Percentiles rank a stretch among this genome's conserved stretches.
Evolutionary conservation across 2,797 vertebrate genomes (phyloP).

Genomic region (Poeciliopsis turneri): DNA sequence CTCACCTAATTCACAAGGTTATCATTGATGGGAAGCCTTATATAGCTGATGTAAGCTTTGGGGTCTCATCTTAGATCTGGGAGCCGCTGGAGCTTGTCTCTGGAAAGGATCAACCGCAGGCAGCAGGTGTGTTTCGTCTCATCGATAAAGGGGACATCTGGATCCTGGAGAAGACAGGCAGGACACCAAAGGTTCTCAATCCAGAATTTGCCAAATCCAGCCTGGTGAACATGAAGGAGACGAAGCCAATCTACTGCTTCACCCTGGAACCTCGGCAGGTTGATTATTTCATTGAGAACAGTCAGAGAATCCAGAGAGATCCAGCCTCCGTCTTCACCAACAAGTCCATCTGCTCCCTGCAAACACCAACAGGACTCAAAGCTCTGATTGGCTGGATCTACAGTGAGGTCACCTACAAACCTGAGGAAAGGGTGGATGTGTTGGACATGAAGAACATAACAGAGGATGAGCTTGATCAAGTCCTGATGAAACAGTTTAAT

Average conservation of each 20-base stretch:
- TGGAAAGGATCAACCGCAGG: conserved; percentile 85
- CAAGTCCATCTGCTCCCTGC: conserved; percentile 88
- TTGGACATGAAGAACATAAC: conserved; percentile 80
- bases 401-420: conserved; percentile 82
- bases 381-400: conserved; percentile 85
- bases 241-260: conserved; percentile 80
- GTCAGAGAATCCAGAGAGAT: conserved; percentile 77
- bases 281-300: conserved; percentile 76
- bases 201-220: conserved; percentile 77
- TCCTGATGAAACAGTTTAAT: conserved; percentile 83
- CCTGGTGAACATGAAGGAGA: conserved; percentile 73
- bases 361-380: conserved; percentile 81
- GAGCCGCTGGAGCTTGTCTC: conserved; percentile 85
- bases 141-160: conserved; percentile 76
- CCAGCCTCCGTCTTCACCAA: conserved; percentile 81
- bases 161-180: conserved; percentile 85
- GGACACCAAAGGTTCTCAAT: conserved; percentile 78
- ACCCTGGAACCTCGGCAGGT: conserved; percentile 72
- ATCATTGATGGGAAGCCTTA: conserved; percentile 76
- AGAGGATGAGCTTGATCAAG: conserved; percentile 81
- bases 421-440: conserved; percentile 82
- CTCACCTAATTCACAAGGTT: conserved; percentile 83
- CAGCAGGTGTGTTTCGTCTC: conserved; percentile 80
- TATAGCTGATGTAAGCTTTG: conserved; percentile 83
- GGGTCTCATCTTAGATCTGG: conserved; percentile 83